Base-by-base conservation (phyloP, 2,888 invertebrate genomes). In the Ptilodon capucinus region DNA sequence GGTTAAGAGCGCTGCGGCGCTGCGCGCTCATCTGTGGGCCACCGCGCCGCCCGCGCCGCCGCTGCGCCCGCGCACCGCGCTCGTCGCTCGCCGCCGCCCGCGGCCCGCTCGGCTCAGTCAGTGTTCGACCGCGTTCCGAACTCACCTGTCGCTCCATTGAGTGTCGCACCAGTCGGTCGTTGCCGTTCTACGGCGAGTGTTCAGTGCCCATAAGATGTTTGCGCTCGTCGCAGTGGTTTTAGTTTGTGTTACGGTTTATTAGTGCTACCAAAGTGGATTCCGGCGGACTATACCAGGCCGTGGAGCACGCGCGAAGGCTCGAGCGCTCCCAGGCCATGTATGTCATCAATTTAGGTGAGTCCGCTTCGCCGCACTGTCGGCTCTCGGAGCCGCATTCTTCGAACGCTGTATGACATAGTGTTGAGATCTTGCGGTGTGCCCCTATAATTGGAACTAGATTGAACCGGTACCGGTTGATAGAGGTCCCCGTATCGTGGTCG, bases 301-400 rank as follows among this genome's bases (percentile, higher is more conserved):
- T 89, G 85, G 90, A 88, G 89, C 90, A 84, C 80, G 83, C 89
- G 73, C 81, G 84, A 71, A 84, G 87, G 82, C 86, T 89, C 81
- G 86, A 88, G 84, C 89, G 90, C 87, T 89, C 90, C 81, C 90
- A 84, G 87, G 90, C 89, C 81, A 91, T 91, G 91, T 91, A 91
- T 88, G 91, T 91, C 88, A 89, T 91, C 66, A 91, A 91, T 88
- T 86, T 91, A 87, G 91, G 91, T 91, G 84, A 90, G 91, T 87
- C 82, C 82, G 82, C 80, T 76, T 76, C 63, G 71, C 71, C 71
- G 72, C 70, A 76, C 72, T 58, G 46, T 71, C 7, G 32, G 55
- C 60, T 64, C 67, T 68, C 61, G 68, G 79, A 70, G 78, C 78
- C 65, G 81, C 81, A 83, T 81, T 81, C 75, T 72, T 65, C 64